Evolutionary conservation across 2,888 invertebrate species (phyloP), one percentile per base, ranked within the genome.

Genomic region (Melipona beecheii): DNA sequence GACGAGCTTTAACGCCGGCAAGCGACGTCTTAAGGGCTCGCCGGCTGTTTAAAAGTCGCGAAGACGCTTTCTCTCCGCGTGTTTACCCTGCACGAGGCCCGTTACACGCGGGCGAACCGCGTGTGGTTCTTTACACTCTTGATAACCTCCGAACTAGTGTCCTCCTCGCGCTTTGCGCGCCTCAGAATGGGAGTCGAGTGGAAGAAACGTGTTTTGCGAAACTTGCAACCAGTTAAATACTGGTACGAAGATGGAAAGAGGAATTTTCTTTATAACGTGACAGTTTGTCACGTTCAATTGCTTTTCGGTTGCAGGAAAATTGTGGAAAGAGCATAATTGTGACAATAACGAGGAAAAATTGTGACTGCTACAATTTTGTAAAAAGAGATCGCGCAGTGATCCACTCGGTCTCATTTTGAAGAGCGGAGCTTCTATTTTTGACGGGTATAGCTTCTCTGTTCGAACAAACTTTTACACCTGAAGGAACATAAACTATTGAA

Each of bases 21-120:
- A 62, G 50, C 52, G 36, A 3, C 73, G 36, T 74, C 73, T 74
- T 74, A 64, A 74, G 73, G 24, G 73, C 13, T 36, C 36, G 73
- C 52, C 31, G 52, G 64, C 52, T 64, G 52, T 64, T 74, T 74
- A 52, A 74, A 64, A 27, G 52, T 64, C 62, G 52, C 64, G 50
- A 52, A 60, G 36, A 19, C 27, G 43, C 43, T 43, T 36, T 52
- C 52, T 6, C 19, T 52, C 36, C 73, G 50, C n/a, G 52, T 64
- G 62, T 74, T 50, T 50, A 73, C 21, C 50, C 13, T 36, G 11
- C 43, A 49, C 58, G n/a, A 19, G 36, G 4, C 17, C 15, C 62
- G 21, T 31, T 13, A n/a, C n/a, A 11, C 27, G n/a, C 36, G 19
- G 62, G 1, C 43, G 0, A 70, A 70, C 70, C 43, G 43, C 0